These are phyloP conservation scores for Lasioglossum oenotherae DNA, from an alignment of 2,888 invertebrate species.

Conservation along the genomic window DNA sequence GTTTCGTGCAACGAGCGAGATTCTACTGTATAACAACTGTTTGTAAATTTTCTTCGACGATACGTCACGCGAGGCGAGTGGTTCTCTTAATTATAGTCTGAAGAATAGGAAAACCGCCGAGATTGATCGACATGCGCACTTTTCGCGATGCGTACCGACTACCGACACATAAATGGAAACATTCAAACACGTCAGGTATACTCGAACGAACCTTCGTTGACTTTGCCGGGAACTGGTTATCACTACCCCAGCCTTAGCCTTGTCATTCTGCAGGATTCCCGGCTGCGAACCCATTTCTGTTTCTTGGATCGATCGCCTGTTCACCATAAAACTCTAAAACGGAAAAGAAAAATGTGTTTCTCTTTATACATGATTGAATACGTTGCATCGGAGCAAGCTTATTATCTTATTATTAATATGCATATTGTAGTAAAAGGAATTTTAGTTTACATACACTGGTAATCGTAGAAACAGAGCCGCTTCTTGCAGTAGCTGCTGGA, in stretches of 20 bases:
- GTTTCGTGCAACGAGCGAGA: not conserved
- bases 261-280: constrained; percentile 76
- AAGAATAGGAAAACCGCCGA: constrained; percentile 19
- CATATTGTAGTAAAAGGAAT: no score
- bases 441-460: constrained; percentile 69
- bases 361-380: not conserved
- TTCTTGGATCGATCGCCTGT: constrained; percentile 85
- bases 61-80: not conserved
- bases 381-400: no score
- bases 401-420: no score
- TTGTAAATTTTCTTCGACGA: not conserved
- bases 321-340: constrained; percentile 85
- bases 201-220: constrained; percentile 89
- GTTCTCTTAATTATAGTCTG: not conserved
- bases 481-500: constrained; percentile 73
- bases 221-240: constrained; percentile 96
- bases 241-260: constrained; percentile 92
- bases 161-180: constrained; percentile 32
- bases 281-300: constrained; percentile 73
- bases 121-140: constrained; percentile 49
- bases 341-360: not conserved
- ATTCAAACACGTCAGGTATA: constrained; percentile 53
- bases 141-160: constrained; percentile 34
- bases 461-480: constrained; percentile 77
- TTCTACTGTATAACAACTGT: not conserved